Evolutionary conservation across 2,113 vertebrate genomes (phyloP).

Genomic region (Sinocyclocheilus anshuiensis): DNA sequence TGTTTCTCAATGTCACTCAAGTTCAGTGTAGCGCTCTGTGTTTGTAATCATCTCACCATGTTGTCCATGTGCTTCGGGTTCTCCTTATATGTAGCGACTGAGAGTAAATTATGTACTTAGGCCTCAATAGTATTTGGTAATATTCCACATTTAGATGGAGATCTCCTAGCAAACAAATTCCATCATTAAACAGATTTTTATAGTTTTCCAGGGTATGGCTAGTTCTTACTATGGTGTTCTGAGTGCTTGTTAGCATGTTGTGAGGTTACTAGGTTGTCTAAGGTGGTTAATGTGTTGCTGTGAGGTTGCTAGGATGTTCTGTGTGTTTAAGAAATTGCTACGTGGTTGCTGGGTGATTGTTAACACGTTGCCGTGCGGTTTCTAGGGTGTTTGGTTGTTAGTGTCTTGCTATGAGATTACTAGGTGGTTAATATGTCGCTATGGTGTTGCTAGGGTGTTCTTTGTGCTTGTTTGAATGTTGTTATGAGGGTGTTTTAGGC

Average conservation of each 20-base stretch:
- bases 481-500: not conserved
- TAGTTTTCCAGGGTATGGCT: not conserved
- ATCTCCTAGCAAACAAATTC: not conserved
- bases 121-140: not conserved
- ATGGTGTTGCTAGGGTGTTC: not conserved
- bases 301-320: not conserved
- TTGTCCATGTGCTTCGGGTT: conserved; percentile 12
- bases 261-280: not conserved
- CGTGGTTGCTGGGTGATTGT: not conserved
- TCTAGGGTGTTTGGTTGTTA: not conserved
- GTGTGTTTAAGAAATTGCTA: no score
- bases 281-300: not conserved
- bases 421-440: not conserved
- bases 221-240: not conserved
- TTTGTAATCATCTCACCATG: conserved; percentile 33
- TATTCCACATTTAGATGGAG: conserved; percentile 17
- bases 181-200: not conserved
- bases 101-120: not conserved
- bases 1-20: conserved; percentile 25
- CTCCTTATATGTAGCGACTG: conserved; percentile 19
- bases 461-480: not conserved
- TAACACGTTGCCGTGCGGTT: not conserved
- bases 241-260: not conserved
- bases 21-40: conserved; percentile 32
- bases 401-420: not conserved